These are phyloP conservation scores for Notolabrus celidotus DNA, from an alignment of 2,797 vertebrate genomes.

Conservation along the genomic window DNA sequence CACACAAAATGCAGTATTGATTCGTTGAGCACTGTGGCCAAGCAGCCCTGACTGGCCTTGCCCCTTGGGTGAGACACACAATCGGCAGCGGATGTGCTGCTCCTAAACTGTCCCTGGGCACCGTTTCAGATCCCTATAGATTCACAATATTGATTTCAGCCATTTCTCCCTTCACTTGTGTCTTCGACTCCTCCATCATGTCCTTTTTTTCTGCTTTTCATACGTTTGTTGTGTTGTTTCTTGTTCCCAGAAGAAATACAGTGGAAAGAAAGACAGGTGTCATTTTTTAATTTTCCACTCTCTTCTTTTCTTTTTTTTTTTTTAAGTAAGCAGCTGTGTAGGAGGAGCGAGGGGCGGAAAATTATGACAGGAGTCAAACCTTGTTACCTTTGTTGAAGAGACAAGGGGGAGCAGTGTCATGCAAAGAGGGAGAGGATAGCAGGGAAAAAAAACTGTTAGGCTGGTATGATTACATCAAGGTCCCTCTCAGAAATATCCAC, in stretches of 20 bases:
- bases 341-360: slow-evolving; percentile 16
- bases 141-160: slow-evolving; percentile 77
- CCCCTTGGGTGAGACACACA: slow-evolving; percentile 74
- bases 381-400: slow-evolving; percentile 48
- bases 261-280: slow-evolving; percentile 60
- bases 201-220: slow-evolving; percentile 58
- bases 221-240: slow-evolving; percentile 72
- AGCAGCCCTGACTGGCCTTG: slow-evolving; percentile 62
- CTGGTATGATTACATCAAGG: too few species aligned
- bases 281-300: slow-evolving; percentile 2
- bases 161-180: slow-evolving; percentile 55
- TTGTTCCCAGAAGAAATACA: slow-evolving; percentile 68
- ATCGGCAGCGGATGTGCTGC: slow-evolving; percentile 73
- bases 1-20: slow-evolving; percentile 77
- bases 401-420: slow-evolving; percentile 43
- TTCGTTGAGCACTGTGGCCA: slow-evolving; percentile 68
- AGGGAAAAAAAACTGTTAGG: too few species aligned
- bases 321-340: too few species aligned
- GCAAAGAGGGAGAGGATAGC: slow-evolving; percentile 29
- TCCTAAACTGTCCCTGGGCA: slow-evolving; percentile 74
- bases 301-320: too few species aligned
- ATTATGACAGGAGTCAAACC: slow-evolving; percentile 67
- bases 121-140: slow-evolving; percentile 74
- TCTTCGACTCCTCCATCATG: slow-evolving; percentile 68
- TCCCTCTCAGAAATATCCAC: slow-evolving; percentile 47